A percentile compares a stretch with the other conserved stretches of the same genome.
These are phyloP conservation scores for Grapholita molesta DNA, from an alignment of 1,140 invertebrate species.

Conservation along the genomic window DNA sequence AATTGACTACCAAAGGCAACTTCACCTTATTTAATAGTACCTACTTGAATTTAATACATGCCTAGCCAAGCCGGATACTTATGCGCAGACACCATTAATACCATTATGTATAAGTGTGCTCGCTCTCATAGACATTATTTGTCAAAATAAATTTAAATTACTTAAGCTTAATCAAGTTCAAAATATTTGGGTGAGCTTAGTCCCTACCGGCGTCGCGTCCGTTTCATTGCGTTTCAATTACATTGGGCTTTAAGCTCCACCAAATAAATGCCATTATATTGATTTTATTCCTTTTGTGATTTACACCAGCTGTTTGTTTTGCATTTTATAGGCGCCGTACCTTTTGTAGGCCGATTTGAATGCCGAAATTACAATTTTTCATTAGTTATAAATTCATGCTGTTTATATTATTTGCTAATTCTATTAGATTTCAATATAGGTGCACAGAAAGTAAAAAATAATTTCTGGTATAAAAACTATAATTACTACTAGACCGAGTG, in stretches of 20 bases:
- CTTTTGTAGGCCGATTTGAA: background rate
- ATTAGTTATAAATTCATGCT: background rate
- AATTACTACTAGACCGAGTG: no score
- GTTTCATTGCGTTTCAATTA: background rate
- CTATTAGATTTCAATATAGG: no score
- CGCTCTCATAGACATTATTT: background rate
- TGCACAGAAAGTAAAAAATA: no score
- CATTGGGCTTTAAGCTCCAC: background rate
- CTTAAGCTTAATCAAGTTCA: background rate
- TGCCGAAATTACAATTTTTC: background rate
- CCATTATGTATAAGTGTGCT: no score
- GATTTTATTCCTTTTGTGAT: constrained; percentile 11
- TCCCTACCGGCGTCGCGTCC: background rate
- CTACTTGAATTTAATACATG: no score
- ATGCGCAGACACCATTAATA: no score
- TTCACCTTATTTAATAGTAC: no score
- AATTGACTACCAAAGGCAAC: no score
- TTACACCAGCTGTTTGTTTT: constrained; percentile 9
- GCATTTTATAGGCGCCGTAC: background rate
- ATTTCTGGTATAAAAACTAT: no score
- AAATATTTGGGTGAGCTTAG: background rate
- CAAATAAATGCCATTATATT: constrained; percentile 1
- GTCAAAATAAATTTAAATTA: background rate
- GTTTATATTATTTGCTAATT: no score
- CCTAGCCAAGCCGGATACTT: no score